These are phyloP conservation scores for Calycopis cecrops DNA, from an alignment of 1,140 invertebrate genomes.

Conservation along the genomic window DNA sequence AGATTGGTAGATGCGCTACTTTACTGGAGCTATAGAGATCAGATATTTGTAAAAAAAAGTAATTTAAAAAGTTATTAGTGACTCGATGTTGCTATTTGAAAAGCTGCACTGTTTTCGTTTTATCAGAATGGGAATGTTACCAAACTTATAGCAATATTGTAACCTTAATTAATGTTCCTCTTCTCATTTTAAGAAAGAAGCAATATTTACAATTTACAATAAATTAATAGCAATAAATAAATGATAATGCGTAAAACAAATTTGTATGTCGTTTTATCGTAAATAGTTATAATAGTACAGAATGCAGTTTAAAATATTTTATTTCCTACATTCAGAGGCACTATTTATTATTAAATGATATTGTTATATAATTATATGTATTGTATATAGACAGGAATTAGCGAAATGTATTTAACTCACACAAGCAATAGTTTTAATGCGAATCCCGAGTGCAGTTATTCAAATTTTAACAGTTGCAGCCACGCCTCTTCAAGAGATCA, in stretches of 20 bases:
- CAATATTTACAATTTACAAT: conserved; percentile 74
- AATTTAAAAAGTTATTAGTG: conserved; percentile 22
- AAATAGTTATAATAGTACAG: conserved; percentile 72
- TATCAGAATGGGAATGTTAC: conserved; percentile 64
- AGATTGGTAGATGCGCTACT: conserved; percentile 73
- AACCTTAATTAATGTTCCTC: conserved; percentile 76
- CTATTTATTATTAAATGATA: conserved; percentile 73
- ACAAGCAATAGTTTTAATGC: conserved; percentile 56
- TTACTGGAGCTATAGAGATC: conserved; percentile 55
- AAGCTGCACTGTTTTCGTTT: conserved; percentile 71
- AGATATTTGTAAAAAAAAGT: conserved; percentile 39
- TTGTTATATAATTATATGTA: conserved; percentile 73
- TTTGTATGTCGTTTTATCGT: conserved; percentile 73
- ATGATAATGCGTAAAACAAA: conserved; percentile 69
- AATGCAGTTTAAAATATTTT: conserved; percentile 72
- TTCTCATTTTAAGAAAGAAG: conserved; percentile 76
- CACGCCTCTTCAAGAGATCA: conserved; percentile 54
- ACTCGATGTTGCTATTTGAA: conserved; percentile 74
- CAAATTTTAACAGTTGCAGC: conserved; percentile 73
- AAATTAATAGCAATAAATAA: conserved; percentile 74
- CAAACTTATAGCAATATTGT: conserved; percentile 69
- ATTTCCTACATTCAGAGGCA: conserved; percentile 75
- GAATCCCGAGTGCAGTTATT: conserved; percentile 74
- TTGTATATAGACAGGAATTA: conserved; percentile 54
- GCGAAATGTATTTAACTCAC: conserved; percentile 47